Evolutionary conservation across 1,140 invertebrate genomes (phyloP), one percentile per base, ranked within the genome.

Genomic region (Hyposmocoma kahamanoa): DNA sequence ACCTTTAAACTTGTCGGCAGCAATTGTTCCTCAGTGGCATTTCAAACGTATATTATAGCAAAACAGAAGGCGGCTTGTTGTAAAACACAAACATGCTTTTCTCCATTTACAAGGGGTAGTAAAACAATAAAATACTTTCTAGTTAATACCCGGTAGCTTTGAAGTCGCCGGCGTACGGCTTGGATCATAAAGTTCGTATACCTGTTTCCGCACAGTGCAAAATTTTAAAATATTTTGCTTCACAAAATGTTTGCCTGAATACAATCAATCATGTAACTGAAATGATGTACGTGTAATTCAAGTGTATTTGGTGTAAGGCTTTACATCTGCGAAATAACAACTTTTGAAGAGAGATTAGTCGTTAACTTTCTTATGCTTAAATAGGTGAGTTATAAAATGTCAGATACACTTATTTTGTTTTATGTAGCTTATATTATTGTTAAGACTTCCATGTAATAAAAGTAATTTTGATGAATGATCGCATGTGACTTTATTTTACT

Each of bases 121-220:
- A 78, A 76, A 78, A 76, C 65, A 77, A 75, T 77, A 69, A 67
- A 61, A 41, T 47, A 53, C 53, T 62, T 69, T 68, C 60, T 71
- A 59, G 56, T 57, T 41, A 15, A 21, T 41, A 1, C 18, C 38
- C 6, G 19, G 52, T 42, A n/a, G 17, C 22, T 54, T 43, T 53
- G 41, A 54, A 36, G 36, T 30, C 32, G 53, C 56, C 49, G 53
- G 22, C 46, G 50, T 50, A 41, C 38, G 38, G 18, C 20, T 17
- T 10, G 18, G 1, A 21, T 41, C 53, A 39, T 66, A 62, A 66
- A 69, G 19, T 20, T 22, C 43, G 26, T 50, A 46, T 72, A 68
- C 68, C 67, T 77, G 67, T 49, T 47, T 30, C 44, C 53, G 42
- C 54, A 41, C 24, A 55, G 68, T 67, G 69, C 63, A 38, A 72